A percentile compares a stretch with the other conserved stretches of the same genome.
phyloP scores from a whole-genome alignment of 2,113 vertebrate species.

The Hemiscyllium ocellatum region DNA sequence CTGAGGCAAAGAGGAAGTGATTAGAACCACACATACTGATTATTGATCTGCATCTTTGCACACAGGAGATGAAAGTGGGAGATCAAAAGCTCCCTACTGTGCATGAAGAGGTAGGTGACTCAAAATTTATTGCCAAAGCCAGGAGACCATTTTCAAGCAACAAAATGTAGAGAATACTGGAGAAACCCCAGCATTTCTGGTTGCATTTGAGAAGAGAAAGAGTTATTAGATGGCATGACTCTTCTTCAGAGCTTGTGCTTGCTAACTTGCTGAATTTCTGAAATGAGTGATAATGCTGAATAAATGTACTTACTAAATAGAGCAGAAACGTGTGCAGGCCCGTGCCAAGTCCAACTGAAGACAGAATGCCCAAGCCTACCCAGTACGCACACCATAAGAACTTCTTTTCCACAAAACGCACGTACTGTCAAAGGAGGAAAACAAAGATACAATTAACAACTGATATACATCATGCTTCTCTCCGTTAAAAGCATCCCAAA shows the following conservation, averaged over 20 bases:
- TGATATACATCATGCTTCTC: not conserved
- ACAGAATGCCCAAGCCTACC: conserved; percentile 77
- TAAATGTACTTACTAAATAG: conserved; percentile 70
- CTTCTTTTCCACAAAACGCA: conserved; percentile 70
- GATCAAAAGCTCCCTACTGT: not conserved
- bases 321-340: conserved; percentile 81
- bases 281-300: not conserved
- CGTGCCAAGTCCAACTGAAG: conserved; percentile 77
- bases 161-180: too few species aligned
- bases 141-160: not conserved
- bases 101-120: not conserved
- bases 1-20: not conserved
- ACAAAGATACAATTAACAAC: conserved; percentile 18
- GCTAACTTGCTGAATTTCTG: not conserved
- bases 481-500: not conserved
- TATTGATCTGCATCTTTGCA: not conserved
- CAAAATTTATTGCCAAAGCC: not conserved
- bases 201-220: too few species aligned
- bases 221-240: too few species aligned
- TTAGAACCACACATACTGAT: not conserved
- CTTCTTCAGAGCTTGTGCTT: too few species aligned
- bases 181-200: too few species aligned
- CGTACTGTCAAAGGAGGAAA: conserved; percentile 63
- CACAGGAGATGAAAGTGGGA: not conserved
- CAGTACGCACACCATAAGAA: conserved; percentile 80